A percentile compares a stretch with the other conserved stretches of the same genome.
These are phyloP conservation scores for Drosophila borealis DNA, from an alignment of 2,888 invertebrate species.

Conservation along the genomic window DNA sequence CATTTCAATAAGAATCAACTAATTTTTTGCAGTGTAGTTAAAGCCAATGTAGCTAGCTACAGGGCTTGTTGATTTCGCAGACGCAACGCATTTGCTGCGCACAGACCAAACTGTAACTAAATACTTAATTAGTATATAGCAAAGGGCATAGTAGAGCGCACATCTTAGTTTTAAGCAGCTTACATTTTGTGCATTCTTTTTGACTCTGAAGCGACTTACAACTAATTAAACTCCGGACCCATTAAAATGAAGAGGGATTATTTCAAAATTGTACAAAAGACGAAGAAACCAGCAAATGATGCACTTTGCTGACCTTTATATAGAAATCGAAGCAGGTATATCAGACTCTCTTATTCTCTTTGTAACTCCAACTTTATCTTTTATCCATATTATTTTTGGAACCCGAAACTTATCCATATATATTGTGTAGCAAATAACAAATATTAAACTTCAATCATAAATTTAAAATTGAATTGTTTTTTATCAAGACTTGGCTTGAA, in stretches of 20 bases:
- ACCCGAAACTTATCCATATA: too few relatives aligned
- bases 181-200: constrained; percentile 59
- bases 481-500: too few relatives aligned
- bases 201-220: constrained; percentile 9
- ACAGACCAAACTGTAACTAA: constrained; percentile 68
- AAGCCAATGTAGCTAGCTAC: constrained; percentile 25
- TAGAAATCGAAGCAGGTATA: neutral
- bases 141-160: constrained; percentile 35
- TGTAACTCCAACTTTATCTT: too few relatives aligned
- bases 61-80: constrained; percentile 57
- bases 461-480: too few relatives aligned
- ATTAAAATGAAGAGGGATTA: constrained; percentile 23
- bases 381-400: too few relatives aligned
- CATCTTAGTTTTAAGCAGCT: constrained; percentile 50
- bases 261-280: neutral
- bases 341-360: too few relatives aligned
- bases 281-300: neutral
- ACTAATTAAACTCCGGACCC: constrained; percentile 12
- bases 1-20: constrained; percentile 32
- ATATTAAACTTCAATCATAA: too few relatives aligned
- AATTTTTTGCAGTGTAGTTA: constrained; percentile 72
- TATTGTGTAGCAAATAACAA: too few relatives aligned
- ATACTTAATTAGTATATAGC: constrained; percentile 73
- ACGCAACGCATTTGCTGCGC: constrained; percentile 57
- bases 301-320: constrained; percentile 8